These are phyloP conservation scores for Hydroisotoma schaefferi DNA, from an alignment of 2,888 invertebrate species.

Conservation along the genomic window DNA sequence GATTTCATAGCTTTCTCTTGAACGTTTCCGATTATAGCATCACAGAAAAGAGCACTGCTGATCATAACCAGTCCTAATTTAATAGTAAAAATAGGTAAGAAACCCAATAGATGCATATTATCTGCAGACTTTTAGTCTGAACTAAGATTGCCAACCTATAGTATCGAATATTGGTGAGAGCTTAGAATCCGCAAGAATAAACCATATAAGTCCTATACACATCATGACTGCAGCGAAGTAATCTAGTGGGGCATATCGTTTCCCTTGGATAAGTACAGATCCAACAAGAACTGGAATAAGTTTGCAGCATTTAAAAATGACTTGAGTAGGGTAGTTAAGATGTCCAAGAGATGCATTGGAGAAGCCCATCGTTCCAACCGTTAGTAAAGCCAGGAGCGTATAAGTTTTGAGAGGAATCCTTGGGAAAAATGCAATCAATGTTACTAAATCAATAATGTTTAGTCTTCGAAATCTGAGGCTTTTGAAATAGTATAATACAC, in stretches of 20 bases:
- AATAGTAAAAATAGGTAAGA: constrained; percentile 1
- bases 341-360: constrained; percentile 92
- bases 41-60: constrained; percentile 76
- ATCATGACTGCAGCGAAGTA: constrained; percentile 78
- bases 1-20: constrained; percentile 93
- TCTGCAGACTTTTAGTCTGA: not conserved
- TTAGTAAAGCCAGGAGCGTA: constrained; percentile 74
- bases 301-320: constrained; percentile 97
- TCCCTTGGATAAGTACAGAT: constrained; percentile 86
- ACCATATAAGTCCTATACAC: constrained; percentile 85
- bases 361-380: constrained; percentile 92
- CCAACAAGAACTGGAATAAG: constrained; percentile 92
- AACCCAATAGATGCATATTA: no score
- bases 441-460: not conserved
- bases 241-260: constrained; percentile 77
- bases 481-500: constrained; percentile 13
- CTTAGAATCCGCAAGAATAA: constrained; percentile 74
- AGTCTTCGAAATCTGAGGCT: not conserved
- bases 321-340: constrained; percentile 87
- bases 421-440: no score
- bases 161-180: constrained; percentile 60
- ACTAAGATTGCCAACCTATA: constrained; percentile 53
- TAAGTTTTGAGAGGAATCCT: constrained; percentile 83
- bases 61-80: constrained; percentile 55
- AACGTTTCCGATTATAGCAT: constrained; percentile 93